Conservation (phyloP, 1,140 invertebrate species). For the Trigoniulus corallinus region DNA sequence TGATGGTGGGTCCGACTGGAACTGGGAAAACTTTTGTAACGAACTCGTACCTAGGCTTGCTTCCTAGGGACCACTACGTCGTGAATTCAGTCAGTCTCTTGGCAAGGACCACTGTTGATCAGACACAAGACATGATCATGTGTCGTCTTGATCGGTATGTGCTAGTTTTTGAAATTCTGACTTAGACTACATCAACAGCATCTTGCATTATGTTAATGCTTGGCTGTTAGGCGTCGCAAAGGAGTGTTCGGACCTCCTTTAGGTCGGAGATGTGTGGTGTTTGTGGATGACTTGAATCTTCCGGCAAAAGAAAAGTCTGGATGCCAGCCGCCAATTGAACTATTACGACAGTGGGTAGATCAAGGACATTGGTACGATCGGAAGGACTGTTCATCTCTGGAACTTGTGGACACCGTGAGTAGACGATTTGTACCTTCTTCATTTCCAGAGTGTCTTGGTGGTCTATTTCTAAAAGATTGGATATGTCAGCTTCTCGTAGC, state of each 20-base stretch:
- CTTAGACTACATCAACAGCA: no score
- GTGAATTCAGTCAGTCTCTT: slow-evolving; percentile 83
- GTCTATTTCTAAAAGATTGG: slow-evolving; percentile 6
- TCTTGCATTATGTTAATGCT: no score
- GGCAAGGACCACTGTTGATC: slow-evolving; percentile 62
- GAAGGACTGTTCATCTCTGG: slow-evolving; percentile 62
- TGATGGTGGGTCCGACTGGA: slow-evolving; percentile 85
- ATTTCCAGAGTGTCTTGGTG: background rate
- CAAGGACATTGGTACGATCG: slow-evolving; percentile 87
- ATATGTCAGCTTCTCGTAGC: slow-evolving; percentile 52
- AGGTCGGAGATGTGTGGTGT: slow-evolving; percentile 77
- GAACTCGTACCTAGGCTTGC: slow-evolving; percentile 51
- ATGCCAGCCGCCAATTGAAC: slow-evolving; percentile 78
- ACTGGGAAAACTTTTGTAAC: slow-evolving; percentile 83
- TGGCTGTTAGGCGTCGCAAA: slow-evolving; percentile 55
- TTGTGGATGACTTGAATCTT: slow-evolving; percentile 88
- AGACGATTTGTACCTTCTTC: no score
- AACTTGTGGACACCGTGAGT: slow-evolving; percentile 73
- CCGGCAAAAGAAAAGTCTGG: slow-evolving; percentile 59
- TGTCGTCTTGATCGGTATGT: slow-evolving; percentile 65
- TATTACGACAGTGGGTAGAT: slow-evolving; percentile 83
- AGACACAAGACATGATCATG: slow-evolving; percentile 88
- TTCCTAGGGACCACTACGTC: slow-evolving; percentile 64
- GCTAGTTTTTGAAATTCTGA: no score
- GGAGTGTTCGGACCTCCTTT: slow-evolving; percentile 85